A percentile compares a stretch with the other conserved stretches of the same genome.
Evolutionary conservation across 2,888 invertebrate species (phyloP).

Genomic region (Piscicola geometra): DNA sequence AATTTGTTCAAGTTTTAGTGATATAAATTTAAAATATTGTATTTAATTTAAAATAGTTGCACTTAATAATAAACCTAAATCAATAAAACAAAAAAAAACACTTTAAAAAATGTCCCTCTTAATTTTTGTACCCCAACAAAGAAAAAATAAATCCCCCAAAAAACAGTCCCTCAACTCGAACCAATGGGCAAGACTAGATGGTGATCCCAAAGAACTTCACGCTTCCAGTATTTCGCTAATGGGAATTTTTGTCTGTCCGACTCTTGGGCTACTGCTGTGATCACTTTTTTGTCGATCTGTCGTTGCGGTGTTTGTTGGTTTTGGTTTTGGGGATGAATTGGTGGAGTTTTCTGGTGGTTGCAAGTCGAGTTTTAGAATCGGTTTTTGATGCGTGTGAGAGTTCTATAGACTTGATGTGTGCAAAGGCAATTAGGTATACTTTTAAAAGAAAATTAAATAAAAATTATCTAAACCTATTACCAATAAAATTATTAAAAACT

Average conservation of each 20-base stretch:
- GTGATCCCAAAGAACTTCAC: neutral
- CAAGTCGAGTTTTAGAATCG: neutral
- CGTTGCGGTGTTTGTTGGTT: too few species aligned
- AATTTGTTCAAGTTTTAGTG: too few species aligned
- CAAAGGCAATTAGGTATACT: neutral
- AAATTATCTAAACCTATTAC: too few species aligned
- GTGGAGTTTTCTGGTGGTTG: too few species aligned
- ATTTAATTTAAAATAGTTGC: too few species aligned
- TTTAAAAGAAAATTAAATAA: too few species aligned
- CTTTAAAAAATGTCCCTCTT: neutral
- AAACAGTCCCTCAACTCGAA: neutral
- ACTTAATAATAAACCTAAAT: too few species aligned
- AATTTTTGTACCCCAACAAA: neutral
- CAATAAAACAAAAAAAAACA: neutral
- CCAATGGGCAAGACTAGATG: neutral
- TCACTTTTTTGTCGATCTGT: constrained; percentile 47
- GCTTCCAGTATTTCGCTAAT: constrained; percentile 35
- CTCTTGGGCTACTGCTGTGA: constrained; percentile 45
- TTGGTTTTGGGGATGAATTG: too few species aligned
- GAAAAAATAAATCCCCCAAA: too few species aligned
- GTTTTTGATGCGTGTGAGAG: neutral
- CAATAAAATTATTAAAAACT: neutral
- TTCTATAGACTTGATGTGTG: too few species aligned
- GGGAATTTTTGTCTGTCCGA: constrained; percentile 39
- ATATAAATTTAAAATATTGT: too few species aligned